phyloP scores from a whole-genome alignment of 2,888 invertebrate species.

The Dicyrtomina minuta region DNA sequence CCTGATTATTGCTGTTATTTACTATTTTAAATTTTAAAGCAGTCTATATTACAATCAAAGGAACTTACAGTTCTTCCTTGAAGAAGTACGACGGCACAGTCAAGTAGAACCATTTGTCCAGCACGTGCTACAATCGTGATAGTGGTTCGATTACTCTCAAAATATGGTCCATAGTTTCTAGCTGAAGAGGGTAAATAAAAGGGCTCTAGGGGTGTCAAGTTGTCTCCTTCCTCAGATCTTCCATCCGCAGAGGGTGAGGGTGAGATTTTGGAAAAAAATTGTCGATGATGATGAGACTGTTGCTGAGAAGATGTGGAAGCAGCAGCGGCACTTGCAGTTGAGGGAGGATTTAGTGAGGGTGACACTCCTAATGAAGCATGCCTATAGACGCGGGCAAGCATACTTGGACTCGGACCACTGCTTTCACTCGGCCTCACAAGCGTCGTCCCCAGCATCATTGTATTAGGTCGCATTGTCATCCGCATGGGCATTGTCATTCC shows the following conservation, averaged over 20 bases:
- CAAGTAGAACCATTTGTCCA: constrained; percentile 63
- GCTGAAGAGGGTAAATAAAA: constrained; percentile 38
- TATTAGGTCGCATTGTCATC: background rate
- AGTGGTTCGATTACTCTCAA: constrained; percentile 63
- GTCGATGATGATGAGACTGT: background rate
- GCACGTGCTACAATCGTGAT: constrained; percentile 63
- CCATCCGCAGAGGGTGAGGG: background rate
- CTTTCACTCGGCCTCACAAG: background rate
- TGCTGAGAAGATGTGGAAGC: background rate
- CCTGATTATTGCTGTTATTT: too few relatives aligned
- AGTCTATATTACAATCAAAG: too few relatives aligned
- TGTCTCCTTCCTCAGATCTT: background rate
- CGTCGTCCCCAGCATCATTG: background rate
- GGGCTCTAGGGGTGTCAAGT: constrained; percentile 13
- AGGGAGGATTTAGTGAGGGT: too few relatives aligned
- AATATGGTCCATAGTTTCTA: constrained; percentile 60
- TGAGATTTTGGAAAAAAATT: background rate
- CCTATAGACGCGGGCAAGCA: too few relatives aligned
- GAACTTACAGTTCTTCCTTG: constrained; percentile 64
- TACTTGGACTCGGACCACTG: background rate
- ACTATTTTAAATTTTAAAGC: too few relatives aligned
- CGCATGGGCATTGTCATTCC: background rate
- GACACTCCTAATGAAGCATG: too few relatives aligned
- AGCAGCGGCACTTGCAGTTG: background rate
- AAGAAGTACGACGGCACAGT: constrained; percentile 65